Evolutionary conservation across 1,140 invertebrate species (phyloP), one percentile per base, ranked within the genome.

Genomic region (Sweltsa coloradensis): DNA sequence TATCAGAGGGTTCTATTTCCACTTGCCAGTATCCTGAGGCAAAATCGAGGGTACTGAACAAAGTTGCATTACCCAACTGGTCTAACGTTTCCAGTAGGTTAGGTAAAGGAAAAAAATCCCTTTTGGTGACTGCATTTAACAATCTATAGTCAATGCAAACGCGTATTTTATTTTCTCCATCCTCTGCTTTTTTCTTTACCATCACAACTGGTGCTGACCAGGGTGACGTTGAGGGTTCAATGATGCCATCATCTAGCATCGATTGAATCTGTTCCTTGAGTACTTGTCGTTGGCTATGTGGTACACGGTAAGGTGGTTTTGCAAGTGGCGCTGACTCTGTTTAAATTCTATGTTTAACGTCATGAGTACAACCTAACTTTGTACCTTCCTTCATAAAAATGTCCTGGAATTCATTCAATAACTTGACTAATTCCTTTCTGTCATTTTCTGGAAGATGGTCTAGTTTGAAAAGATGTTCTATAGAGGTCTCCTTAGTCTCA

Each of bases 11-110:
- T 2, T 60, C 55, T 0, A 73, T 46, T 27, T 56, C 47, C 9
- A 73, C 57, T 52, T 75, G 69, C 55, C 58, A 66, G 50, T 65
- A 73, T 0, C 69, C 69, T 36, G 52, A 56, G 0, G 50, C 48
- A 13, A 69, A 36, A 55, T 72, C 66, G 3, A 73, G 41, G 0
- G 58, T 55, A 1, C 58, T 54, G 46, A 72, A 71, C 34, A 56
- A 60, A 27, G 51, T 51, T 3, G 59, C 50, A 2, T 56, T 55
- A 13, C 53, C 55, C 26, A 72, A 36, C 9, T 49, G 47, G 45
- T 65, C 59, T 7, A 75, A 51, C 16, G 56, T 62, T 11, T 68
- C 62, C 16, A 65, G 60, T 13, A 72, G 65, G 6, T 58, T 55
- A 11, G 69, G 70, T 6, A 76, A 44, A 1, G 72, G 71, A 52